Evolutionary conservation across 1,140 invertebrate species (phyloP), one percentile per base, ranked within the genome.

Genomic region (Lucilia sericata): DNA sequence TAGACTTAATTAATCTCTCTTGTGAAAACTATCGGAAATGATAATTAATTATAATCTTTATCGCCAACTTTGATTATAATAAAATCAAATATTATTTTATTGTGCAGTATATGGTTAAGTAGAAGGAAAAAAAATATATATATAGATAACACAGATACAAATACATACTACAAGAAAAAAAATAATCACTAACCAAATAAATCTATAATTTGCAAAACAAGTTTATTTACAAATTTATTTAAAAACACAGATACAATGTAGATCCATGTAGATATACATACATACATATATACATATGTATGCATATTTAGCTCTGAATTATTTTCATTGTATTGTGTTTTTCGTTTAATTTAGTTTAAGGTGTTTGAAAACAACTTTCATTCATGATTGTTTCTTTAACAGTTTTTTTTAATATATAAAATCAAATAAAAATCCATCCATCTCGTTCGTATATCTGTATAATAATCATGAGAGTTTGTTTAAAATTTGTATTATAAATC

Each of bases 21-120:
- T 70, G 65, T 21, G 65, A 70, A 70, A 70, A 70, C 65, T 70
- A 70, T 70, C 65, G 65, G 65, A 70, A 70, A 70, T 21, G 65
- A 70, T 70, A 70, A 70, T 70, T 70, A 70, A 70, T 70, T 70
- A 70, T 70, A 70, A 70, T 70, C 65, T 70, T 70, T 70, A 70
- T 70, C 65, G 65, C 65, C 65, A 70, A n/a, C 19, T 70, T 70
- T 70, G 19, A 70, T 70, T 70, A 21, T 70, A 70, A 70, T 70
- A 21, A 70, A 70, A 70, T 70, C 65, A 70, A 70, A 70, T 70
- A 70, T 55, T 55, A 55, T 70, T 70, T 70, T 21, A 8, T 14
- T 60, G n/a, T n/a, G 7, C 55, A n/a, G 0, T 60, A n/a, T n/a
- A 70, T 70, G n/a, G 8, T n/a, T n/a, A n/a, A n/a, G n/a, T n/a